A percentile compares a stretch with the other conserved stretches of the same genome.
Evolutionary conservation across 1,140 invertebrate genomes (phyloP).

Genomic region (Globodera ellingtonae): DNA sequence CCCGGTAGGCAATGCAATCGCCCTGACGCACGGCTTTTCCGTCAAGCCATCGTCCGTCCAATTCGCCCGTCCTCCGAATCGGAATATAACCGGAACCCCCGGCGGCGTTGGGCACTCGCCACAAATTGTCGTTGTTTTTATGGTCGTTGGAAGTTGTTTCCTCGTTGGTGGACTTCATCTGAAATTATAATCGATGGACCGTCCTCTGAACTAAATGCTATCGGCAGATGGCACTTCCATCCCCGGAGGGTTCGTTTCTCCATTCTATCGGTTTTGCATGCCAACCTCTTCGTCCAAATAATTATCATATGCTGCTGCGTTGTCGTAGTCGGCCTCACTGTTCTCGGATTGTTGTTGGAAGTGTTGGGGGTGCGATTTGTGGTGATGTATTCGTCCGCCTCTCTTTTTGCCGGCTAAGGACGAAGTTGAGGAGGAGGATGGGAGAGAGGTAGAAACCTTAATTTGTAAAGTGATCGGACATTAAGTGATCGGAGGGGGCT

Average conservation of each 20-base stretch:
- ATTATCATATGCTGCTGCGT: conserved; percentile 27
- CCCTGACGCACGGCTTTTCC: conserved; percentile 42
- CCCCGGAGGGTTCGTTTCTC: neutral
- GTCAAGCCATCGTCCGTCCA: conserved; percentile 54
- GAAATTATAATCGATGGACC: too few species aligned
- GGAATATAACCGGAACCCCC: conserved; percentile 44
- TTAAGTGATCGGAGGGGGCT: too few species aligned
- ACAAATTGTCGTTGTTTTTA: conserved; percentile 31
- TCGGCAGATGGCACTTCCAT: neutral
- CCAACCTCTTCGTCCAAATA: conserved; percentile 28
- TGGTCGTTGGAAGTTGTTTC: neutral
- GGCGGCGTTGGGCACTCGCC: conserved; percentile 41
- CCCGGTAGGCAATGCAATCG: conserved; percentile 49
- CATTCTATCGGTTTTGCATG: neutral
- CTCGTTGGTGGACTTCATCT: conserved; percentile 32
- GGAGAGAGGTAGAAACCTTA: neutral
- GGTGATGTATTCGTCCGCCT: conserved; percentile 2
- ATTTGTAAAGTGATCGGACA: too few species aligned
- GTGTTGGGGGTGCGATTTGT: conserved; percentile 11
- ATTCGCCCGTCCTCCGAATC: conserved; percentile 13
- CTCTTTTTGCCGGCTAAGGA: conserved; percentile 9
- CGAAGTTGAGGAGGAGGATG: neutral
- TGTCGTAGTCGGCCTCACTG: conserved; percentile 24
- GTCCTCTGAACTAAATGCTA: too few species aligned
- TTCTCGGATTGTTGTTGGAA: conserved; percentile 6